Conservation (phyloP, 2,888 invertebrate species). For the Melinaea marsaeus region DNA sequence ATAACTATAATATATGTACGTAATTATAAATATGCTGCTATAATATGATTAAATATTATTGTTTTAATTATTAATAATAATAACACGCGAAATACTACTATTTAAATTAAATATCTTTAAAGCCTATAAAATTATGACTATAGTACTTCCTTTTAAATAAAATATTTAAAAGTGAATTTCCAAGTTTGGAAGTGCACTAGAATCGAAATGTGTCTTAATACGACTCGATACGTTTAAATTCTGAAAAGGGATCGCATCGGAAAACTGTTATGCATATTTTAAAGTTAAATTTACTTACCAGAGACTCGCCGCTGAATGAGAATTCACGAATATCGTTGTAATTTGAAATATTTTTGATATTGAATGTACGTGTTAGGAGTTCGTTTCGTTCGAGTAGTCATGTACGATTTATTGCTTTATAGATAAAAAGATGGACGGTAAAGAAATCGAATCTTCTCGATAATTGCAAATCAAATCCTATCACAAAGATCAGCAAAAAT, state of each 20-base stretch:
- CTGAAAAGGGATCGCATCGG: constrained; percentile 70
- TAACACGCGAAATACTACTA: no score
- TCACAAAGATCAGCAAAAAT: no score
- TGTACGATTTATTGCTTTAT: constrained; percentile 14
- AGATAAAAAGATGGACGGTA: no score
- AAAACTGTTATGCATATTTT: constrained; percentile 78
- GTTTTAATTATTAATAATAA: no score
- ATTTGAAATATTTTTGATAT: constrained; percentile 71
- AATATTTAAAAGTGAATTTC: constrained; percentile 42
- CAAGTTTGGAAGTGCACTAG: constrained; percentile 62
- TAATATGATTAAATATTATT: no score
- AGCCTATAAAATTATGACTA: no score
- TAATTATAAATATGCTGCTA: no score
- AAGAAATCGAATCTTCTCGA: no score
- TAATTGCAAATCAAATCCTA: no score
- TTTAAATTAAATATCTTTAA: no score
- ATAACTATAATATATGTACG: no score
- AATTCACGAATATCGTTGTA: constrained; percentile 60
- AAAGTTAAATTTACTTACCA: constrained; percentile 75
- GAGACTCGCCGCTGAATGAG: constrained; percentile 55
- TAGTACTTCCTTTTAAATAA: not conserved
- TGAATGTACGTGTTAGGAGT: constrained; percentile 46
- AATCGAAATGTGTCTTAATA: constrained; percentile 76
- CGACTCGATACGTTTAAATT: constrained; percentile 74
- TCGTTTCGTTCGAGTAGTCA: constrained; percentile 6